Conservation (phyloP, 2,888 invertebrate genomes). For the Geotrupes spiniger region DNA sequence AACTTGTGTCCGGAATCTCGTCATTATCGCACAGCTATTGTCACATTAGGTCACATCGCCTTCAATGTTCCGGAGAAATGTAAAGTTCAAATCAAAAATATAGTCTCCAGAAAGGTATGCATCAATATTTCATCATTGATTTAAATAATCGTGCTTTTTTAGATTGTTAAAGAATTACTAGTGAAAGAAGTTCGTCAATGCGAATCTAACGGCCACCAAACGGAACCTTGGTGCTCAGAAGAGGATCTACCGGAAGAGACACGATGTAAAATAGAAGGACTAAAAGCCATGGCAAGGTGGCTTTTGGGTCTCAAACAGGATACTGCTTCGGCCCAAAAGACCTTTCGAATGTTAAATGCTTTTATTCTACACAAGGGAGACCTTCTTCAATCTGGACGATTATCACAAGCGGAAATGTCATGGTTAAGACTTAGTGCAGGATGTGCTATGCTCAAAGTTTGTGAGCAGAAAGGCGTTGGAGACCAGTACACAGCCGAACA, state of each 20-base stretch:
- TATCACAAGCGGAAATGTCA: conserved; percentile 86
- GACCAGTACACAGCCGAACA: conserved; percentile 93
- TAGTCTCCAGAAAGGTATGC: conserved; percentile 90
- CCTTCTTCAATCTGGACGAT: conserved; percentile 63
- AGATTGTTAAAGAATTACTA: conserved; percentile 92
- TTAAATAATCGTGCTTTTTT: conserved; percentile 1
- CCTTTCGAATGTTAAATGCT: conserved; percentile 90
- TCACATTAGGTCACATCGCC: conserved; percentile 92
- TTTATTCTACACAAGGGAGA: conserved; percentile 85
- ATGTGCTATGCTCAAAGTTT: conserved; percentile 93
- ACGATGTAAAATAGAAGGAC: conserved; percentile 86
- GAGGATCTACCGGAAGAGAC: conserved; percentile 88
- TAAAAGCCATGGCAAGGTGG: conserved; percentile 97
- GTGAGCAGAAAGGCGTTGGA: conserved; percentile 94
- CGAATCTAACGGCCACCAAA: conserved; percentile 49
- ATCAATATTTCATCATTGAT: too few species aligned
- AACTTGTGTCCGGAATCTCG: conserved; percentile 72
- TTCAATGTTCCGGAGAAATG: conserved; percentile 88
- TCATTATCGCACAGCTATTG: conserved; percentile 90
- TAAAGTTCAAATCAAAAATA: conserved; percentile 86
- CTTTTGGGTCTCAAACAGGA: conserved; percentile 86
- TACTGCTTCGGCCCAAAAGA: conserved; percentile 85
- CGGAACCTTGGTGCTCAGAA: conserved; percentile 78
- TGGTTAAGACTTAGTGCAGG: conserved; percentile 91
- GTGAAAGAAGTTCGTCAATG: conserved; percentile 70